Conservation (phyloP, 1,140 invertebrate species). For the Gryon sp. region DNA sequence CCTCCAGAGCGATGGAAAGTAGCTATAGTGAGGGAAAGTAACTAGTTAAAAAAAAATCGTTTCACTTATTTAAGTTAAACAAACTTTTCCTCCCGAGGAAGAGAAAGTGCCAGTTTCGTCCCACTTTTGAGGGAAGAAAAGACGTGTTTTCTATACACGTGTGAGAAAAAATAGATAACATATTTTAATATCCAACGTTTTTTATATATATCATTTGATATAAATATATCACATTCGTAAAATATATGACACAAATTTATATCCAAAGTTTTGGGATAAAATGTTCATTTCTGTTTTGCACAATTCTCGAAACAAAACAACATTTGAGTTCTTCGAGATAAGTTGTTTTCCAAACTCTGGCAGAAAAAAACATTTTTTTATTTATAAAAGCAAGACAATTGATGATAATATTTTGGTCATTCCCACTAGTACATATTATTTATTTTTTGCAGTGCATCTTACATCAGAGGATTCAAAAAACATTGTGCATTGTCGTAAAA, state of each 20-base stretch:
- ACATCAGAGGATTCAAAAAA: background rate
- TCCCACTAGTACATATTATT: background rate
- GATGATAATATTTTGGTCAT: background rate
- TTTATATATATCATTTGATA: too few species aligned
- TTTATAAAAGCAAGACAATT: background rate
- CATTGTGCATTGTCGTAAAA: background rate
- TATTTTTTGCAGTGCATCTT: background rate
- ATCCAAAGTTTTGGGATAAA: background rate
- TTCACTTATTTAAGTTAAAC: too few species aligned
- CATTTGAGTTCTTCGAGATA: background rate
- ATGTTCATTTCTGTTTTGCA: background rate
- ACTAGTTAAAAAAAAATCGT: too few species aligned
- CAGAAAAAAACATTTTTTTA: background rate
- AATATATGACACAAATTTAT: background rate
- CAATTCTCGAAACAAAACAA: background rate
- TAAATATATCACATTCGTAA: too few species aligned
- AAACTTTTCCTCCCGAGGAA: too few species aligned
- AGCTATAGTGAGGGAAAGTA: too few species aligned
- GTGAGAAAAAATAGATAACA: too few species aligned
- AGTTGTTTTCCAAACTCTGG: conserved; percentile 4
- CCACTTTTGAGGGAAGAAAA: too few species aligned
- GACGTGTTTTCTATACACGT: too few species aligned
- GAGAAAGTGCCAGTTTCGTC: too few species aligned
- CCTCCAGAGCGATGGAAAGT: too few species aligned
- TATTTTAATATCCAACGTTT: too few species aligned